phyloP scores from a whole-genome alignment of 2,113 vertebrate species.

The Myiozetetes cayanensis region DNA sequence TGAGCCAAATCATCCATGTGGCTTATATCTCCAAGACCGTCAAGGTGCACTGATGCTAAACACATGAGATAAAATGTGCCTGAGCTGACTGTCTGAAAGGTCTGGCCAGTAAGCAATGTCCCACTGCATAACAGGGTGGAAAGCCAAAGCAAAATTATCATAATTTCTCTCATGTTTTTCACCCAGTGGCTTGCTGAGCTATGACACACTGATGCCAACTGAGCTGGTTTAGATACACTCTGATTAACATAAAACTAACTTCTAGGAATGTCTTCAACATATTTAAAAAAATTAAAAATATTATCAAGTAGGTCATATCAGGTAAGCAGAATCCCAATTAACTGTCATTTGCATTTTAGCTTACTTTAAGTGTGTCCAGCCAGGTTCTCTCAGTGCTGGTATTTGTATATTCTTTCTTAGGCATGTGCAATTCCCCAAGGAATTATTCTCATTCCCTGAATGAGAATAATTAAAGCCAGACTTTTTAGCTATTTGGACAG shows the following conservation, averaged over 20 bases:
- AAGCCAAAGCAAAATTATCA: background rate
- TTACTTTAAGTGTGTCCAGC: background rate
- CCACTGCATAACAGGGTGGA: background rate
- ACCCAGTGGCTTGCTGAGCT: background rate
- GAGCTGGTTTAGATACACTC: background rate
- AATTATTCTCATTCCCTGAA: background rate
- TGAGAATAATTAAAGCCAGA: background rate
- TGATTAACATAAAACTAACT: background rate
- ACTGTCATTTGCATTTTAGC: background rate
- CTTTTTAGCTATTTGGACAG: background rate
- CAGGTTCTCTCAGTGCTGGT: background rate
- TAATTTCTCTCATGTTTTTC: background rate
- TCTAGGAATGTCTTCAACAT: background rate
- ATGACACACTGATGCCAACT: background rate
- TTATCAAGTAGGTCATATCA: background rate
- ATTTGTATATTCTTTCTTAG: background rate
- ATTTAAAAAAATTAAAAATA: background rate
- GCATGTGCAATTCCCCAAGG: background rate
- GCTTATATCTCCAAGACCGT: background rate
- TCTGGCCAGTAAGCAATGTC: accelerated
- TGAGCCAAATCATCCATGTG: background rate
- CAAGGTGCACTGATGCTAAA: background rate
- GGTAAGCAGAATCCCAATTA: background rate
- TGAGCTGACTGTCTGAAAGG: background rate
- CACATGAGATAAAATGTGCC: background rate